Evolutionary conservation across 2,888 invertebrate genomes (phyloP), one percentile per base, ranked within the genome.

Genomic region (Halictus quadricinctus): DNA sequence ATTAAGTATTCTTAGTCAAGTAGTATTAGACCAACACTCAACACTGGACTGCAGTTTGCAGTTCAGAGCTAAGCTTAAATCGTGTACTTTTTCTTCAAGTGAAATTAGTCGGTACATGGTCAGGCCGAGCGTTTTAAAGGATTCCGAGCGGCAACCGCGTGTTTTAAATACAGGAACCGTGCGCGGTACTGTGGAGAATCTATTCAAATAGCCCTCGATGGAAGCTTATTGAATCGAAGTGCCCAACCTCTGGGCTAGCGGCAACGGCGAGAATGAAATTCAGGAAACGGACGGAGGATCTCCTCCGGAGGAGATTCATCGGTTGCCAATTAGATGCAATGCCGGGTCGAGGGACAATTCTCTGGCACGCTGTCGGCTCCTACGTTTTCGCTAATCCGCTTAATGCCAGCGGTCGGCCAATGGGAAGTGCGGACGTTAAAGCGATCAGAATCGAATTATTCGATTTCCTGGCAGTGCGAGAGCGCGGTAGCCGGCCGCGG

Each of bases 321-420:
- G 85, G 81, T 82, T 75, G 86, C 83, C 88, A 89, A 89, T 90
- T 89, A 90, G 84, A 87, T 48, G 89, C 80, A 79, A 85, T 85
- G 81, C 80, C 81, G 84, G 72, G 43, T 58, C 74, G 43, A 78
- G 75, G 80, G 87, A 86, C 86, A 83, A 89, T 88, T 90, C 89
- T 89, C 86, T 54, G 54, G 76, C 79, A 75, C 72, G 50, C 85
- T 74, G 86, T 81, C 85, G 84, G 78, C 76, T 84, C 50, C 86
- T 89, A 80, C 90, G 88, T 90, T 90, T 90, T 90, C 90, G 85
- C 86, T 90, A 90, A 90, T 89, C 89, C 88, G 88, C 87, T 90
- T 90, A 89, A 90, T 90, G 83, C 87, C 76, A 79, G 72, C 60
- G 72, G 75, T 66, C 79, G 73, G 36, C 78, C 83, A 79, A 86